phyloP scores from a whole-genome alignment of 2,113 vertebrate species.

The Paraplagusia blochii region DNA sequence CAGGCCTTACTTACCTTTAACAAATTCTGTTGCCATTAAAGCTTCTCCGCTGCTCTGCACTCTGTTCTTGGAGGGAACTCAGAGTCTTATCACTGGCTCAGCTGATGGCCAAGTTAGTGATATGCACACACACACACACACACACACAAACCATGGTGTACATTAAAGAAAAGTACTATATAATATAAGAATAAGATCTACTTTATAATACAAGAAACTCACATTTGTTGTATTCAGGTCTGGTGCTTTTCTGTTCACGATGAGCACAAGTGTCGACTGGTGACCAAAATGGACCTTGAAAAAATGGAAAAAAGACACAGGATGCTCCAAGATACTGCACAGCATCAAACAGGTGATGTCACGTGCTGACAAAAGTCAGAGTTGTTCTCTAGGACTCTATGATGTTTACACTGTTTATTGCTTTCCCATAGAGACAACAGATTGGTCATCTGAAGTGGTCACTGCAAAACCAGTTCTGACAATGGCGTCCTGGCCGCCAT shows the following conservation, averaged over 20 bases:
- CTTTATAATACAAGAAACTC: background rate
- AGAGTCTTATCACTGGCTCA: constrained; percentile 80
- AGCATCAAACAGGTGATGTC: constrained; percentile 41
- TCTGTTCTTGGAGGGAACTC: constrained; percentile 68
- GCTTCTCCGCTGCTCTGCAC: constrained; percentile 81
- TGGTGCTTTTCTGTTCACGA: constrained; percentile 82
- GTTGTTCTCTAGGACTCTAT: background rate
- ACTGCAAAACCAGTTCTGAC: constrained; percentile 73
- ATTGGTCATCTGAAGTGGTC: constrained; percentile 62
- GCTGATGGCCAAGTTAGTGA: constrained; percentile 81
- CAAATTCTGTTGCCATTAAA: constrained; percentile 35
- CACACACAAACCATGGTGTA: background rate
- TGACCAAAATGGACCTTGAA: constrained; percentile 77
- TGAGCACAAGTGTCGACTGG: constrained; percentile 70
- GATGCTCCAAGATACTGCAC: constrained; percentile 19
- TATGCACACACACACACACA: background rate
- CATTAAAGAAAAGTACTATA: background rate
- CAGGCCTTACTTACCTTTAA: background rate
- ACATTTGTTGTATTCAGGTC: constrained; percentile 71
- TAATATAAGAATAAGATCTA: no score
- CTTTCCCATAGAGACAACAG: constrained; percentile 30
- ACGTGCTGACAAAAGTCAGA: background rate
- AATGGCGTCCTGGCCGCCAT: constrained; percentile 69
- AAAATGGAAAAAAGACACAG: constrained; percentile 74
- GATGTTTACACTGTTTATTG: background rate